Percentiles rank a stretch among this genome's conserved stretches.
Conservation (phyloP, 2,113 vertebrate genomes). For the Pandion haliaetus region DNA sequence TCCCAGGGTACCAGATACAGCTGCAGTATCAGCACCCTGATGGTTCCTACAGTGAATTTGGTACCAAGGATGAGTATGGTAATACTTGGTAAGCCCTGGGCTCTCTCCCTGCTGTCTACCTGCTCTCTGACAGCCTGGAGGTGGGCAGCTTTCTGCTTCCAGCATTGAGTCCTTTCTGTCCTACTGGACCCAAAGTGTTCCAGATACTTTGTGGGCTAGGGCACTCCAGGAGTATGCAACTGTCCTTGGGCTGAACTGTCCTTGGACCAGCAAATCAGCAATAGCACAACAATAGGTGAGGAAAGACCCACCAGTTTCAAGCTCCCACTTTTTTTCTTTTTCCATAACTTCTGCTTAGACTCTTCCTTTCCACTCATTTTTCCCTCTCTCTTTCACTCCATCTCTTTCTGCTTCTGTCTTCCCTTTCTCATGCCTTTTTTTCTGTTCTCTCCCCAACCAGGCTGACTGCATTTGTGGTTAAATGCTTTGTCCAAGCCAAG, state of each 20-base stretch:
- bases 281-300: not conserved
- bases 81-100: conserved; percentile 84
- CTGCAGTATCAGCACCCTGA: conserved; percentile 82
- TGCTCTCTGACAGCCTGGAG: not conserved
- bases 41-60: conserved; percentile 89
- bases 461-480: conserved; percentile 88
- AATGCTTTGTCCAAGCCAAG: conserved; percentile 80
- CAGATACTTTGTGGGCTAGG: not conserved
- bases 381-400: not conserved
- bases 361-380: not conserved
- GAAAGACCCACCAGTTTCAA: not conserved
- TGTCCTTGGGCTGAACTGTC: not conserved
- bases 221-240: not conserved
- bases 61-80: conserved; percentile 76
- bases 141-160: not conserved
- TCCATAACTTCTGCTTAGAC: not conserved
- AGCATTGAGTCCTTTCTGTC: not conserved
- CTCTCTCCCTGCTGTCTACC: not conserved
- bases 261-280: not conserved
- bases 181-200: not conserved
- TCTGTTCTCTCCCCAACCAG: conserved; percentile 43
- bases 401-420: not conserved
- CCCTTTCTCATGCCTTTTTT: not conserved
- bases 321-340: not conserved
- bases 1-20: conserved; percentile 84